Percentiles rank a stretch among this genome's conserved stretches.
Evolutionary conservation across 2,113 vertebrate species (phyloP).

Genomic region (Dendropsophus ebraccatus): DNA sequence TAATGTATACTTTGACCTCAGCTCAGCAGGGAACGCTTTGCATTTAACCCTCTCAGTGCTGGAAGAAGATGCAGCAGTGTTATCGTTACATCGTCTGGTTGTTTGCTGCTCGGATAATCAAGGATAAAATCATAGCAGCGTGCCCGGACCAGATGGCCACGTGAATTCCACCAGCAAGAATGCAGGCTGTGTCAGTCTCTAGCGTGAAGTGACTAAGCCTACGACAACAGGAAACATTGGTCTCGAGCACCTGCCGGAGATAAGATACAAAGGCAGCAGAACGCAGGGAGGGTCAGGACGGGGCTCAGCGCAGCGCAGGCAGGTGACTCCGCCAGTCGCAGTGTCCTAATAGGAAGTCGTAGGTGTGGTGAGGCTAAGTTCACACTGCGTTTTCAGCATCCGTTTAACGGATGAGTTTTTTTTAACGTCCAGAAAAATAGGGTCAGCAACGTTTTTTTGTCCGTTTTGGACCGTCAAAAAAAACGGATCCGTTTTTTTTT

Average conservation of each 20-base stretch:
- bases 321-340: not conserved
- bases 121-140: not conserved
- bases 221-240: constrained; percentile 6
- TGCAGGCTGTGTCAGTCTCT: not conserved
- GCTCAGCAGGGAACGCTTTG: too few relatives aligned
- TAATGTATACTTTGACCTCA: too few relatives aligned
- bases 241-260: constrained; percentile 24
- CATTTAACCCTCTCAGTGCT: not conserved
- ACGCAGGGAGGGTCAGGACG: accelerated
- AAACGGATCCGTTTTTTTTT: too few relatives aligned
- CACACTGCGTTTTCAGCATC: too few relatives aligned
- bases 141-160: constrained; percentile 11
- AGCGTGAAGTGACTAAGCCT: constrained; percentile 1
- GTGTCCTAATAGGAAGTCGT: not conserved
- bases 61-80: too few relatives aligned
- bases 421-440: too few relatives aligned
- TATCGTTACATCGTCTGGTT: not conserved
- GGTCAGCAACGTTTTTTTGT: too few relatives aligned
- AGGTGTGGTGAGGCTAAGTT: not conserved
- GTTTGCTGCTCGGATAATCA: not conserved
- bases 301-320: not conserved
- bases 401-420: too few relatives aligned
- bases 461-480: too few relatives aligned
- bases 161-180: constrained; percentile 11
- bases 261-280: not conserved